A percentile compares a stretch with the other conserved stretches of the same genome.
These are phyloP conservation scores for Plebejus anna DNA, from an alignment of 2,888 invertebrate genomes.

Conservation along the genomic window DNA sequence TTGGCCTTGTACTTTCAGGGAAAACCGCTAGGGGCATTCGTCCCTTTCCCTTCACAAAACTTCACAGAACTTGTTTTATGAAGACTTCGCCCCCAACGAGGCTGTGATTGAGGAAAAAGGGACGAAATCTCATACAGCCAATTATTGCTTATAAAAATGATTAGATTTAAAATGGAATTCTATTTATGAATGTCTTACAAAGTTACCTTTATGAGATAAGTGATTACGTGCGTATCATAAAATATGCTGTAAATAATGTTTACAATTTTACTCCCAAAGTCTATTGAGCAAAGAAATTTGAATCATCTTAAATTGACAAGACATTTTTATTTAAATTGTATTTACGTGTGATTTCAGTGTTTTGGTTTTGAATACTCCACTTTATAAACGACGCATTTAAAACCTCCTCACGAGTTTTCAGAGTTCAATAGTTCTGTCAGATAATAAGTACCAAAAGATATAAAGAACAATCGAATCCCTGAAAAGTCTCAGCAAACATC, in stretches of 20 bases:
- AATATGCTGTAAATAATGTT: neutral
- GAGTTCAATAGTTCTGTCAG: no score
- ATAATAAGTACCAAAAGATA: no score
- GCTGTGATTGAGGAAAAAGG: neutral
- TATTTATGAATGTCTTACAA: neutral
- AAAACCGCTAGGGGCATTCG: neutral
- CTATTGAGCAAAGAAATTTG: no score
- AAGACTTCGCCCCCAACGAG: neutral
- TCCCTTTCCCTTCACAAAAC: slow-evolving; percentile 8
- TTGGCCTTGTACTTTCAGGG: neutral
- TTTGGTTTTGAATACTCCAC: no score
- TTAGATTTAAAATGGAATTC: neutral
- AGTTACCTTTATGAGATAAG: neutral
- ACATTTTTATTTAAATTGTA: no score
- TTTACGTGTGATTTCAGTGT: no score
- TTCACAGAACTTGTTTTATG: slow-evolving; percentile 7
- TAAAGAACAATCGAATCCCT: neutral
- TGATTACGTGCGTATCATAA: neutral
- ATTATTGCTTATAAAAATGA: neutral
- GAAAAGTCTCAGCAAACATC: neutral
- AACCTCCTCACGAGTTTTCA: no score
- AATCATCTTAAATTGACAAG: no score
- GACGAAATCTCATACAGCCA: neutral
- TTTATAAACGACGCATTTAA: no score
- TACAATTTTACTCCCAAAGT: neutral